These are phyloP conservation scores for Pristionchus mayeri DNA, from an alignment of 2,888 invertebrate genomes.

Conservation along the genomic window DNA sequence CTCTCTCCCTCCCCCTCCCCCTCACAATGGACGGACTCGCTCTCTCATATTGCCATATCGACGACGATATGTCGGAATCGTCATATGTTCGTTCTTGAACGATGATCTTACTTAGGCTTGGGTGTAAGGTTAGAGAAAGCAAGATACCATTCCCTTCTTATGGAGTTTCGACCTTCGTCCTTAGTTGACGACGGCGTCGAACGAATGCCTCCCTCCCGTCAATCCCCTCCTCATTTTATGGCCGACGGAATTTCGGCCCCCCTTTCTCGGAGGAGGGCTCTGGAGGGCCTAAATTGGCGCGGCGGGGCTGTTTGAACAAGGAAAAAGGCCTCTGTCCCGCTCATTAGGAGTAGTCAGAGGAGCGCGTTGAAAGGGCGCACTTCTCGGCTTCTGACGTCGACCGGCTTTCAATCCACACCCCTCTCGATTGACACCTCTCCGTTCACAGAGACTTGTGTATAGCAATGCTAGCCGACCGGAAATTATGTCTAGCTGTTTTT, in stretches of 20 bases:
- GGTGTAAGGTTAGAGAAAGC: too few species aligned
- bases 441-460: too few species aligned
- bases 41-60: too few species aligned
- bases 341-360: not conserved
- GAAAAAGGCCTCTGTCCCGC: not conserved
- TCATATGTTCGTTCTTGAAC: too few species aligned
- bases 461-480: too few species aligned
- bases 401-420: not conserved
- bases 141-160: too few species aligned
- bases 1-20: too few species aligned
- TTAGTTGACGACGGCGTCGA: not conserved
- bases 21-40: too few species aligned
- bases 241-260: not conserved
- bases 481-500: conserved; percentile 9
- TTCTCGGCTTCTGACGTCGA: conserved; percentile 4
- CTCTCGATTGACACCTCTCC: not conserved
- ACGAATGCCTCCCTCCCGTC: not conserved
- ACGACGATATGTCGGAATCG: too few species aligned
- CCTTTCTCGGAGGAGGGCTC: not conserved
- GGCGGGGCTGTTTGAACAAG: conserved; percentile 35
- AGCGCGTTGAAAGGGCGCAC: not conserved
- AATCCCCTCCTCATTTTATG: not conserved
- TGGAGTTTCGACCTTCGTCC: not conserved
- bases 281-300: not conserved
- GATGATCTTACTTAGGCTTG: too few species aligned